Percentiles rank a stretch among this genome's conserved stretches.
Conservation (phyloP, 2,113 vertebrate species). For the Danionella cerebrum region DNA sequence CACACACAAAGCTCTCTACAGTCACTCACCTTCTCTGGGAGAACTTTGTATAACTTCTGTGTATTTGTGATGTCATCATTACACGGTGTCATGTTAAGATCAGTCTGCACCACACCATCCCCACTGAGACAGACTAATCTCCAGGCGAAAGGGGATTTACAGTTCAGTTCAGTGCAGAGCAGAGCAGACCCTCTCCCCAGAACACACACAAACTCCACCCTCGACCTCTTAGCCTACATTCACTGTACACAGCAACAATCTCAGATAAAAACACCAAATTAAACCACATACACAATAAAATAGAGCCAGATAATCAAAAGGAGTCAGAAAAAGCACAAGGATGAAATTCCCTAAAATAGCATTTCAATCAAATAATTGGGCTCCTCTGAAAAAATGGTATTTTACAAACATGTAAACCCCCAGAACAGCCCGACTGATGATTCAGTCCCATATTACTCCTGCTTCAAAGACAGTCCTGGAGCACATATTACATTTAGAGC, state of each 20-base stretch:
- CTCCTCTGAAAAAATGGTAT: neutral
- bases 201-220: slow-evolving; percentile 13
- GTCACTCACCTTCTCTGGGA: slow-evolving; percentile 53
- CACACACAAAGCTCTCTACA: neutral
- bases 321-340: too few species aligned
- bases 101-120: neutral
- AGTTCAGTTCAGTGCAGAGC: slow-evolving; percentile 49
- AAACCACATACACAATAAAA: too few species aligned
- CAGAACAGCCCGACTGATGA: neutral
- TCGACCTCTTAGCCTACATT: slow-evolving; percentile 36
- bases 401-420: neutral
- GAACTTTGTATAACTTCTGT: slow-evolving; percentile 44
- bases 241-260: slow-evolving; percentile 18
- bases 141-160: slow-evolving; percentile 54
- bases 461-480: neutral
- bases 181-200: slow-evolving; percentile 30
- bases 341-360: too few species aligned
- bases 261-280: neutral
- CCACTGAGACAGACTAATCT: slow-evolving; percentile 43
- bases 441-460: slow-evolving; percentile 3
- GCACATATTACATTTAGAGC: neutral
- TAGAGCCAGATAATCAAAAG: too few species aligned
- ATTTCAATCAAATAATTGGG: too few species aligned
- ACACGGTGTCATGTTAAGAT: slow-evolving; percentile 47
- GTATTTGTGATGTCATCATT: neutral